phyloP scores from a whole-genome alignment of 1,140 invertebrate genomes.

The Melanaphis sacchari region DNA sequence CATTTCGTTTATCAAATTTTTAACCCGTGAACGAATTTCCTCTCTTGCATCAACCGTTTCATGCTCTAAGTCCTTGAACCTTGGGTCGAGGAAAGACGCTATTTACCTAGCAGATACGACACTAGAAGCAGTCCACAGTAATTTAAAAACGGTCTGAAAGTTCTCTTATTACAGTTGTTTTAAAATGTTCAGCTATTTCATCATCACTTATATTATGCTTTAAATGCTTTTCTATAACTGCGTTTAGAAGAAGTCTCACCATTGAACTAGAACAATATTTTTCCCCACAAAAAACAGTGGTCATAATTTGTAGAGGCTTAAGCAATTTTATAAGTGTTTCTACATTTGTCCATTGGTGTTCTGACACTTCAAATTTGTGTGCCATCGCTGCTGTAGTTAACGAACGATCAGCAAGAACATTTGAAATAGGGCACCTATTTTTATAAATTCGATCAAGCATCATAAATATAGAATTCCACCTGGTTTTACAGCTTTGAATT shows the following conservation, averaged over 20 bases:
- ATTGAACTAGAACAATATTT: not conserved
- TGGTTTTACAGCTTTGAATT: constrained; percentile 43
- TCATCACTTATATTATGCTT: not conserved
- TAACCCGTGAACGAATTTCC: too few relatives aligned
- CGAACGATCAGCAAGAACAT: not conserved
- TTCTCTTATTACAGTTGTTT: not conserved
- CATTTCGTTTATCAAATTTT: too few relatives aligned
- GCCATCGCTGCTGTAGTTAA: not conserved
- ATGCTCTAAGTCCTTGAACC: too few relatives aligned
- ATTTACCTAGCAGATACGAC: too few relatives aligned
- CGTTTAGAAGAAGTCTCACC: not conserved
- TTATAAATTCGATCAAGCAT: not conserved
- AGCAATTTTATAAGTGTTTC: not conserved
- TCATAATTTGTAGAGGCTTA: not conserved
- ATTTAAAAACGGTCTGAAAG: not conserved
- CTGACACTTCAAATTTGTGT: constrained; percentile 12
- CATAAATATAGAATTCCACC: constrained; percentile 20
- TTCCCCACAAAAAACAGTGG: not conserved
- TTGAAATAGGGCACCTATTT: constrained; percentile 8
- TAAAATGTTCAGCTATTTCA: not conserved
- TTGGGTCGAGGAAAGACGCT: too few relatives aligned
- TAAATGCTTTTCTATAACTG: not conserved
- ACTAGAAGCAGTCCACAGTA: too few relatives aligned
- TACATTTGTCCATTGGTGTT: not conserved
- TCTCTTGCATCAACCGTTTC: too few relatives aligned